Conservation (phyloP, 2,113 vertebrate genomes). For the Euleptes europaea region DNA sequence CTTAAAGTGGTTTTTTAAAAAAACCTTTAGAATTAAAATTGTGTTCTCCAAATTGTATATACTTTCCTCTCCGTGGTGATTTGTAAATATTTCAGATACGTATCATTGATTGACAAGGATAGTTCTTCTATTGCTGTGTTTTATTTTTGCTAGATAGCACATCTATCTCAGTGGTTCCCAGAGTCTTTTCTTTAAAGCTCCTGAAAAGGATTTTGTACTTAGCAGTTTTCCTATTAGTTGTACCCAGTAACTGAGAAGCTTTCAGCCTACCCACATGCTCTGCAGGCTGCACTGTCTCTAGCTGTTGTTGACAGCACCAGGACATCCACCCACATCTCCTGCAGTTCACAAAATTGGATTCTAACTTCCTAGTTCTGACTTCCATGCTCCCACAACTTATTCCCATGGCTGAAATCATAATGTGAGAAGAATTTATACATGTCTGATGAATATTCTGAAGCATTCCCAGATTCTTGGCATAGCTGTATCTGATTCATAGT, state of each 20-base stretch:
- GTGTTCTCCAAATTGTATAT: not conserved
- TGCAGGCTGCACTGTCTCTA: not conserved
- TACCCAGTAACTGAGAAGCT: not conserved
- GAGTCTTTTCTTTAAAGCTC: not conserved
- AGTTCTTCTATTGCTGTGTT: not conserved
- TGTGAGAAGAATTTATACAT: slow-evolving; percentile 23
- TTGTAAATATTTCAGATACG: not conserved
- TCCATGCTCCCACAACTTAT: slow-evolving; percentile 16
- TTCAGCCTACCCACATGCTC: not conserved
- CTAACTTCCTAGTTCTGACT: not conserved
- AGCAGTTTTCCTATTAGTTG: not conserved
- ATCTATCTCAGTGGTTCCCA: not conserved
- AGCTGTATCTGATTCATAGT: slow-evolving; percentile 16
- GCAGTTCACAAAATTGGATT: not conserved
- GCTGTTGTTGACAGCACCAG: not conserved
- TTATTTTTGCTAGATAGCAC: not conserved
- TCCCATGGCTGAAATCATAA: slow-evolving; percentile 29
- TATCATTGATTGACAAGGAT: not conserved
- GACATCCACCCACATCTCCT: not conserved
- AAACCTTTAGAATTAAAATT: not conserved
- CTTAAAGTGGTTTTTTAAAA: too few species aligned
- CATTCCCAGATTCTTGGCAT: slow-evolving; percentile 36
- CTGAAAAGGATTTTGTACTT: not conserved
- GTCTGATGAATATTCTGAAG: slow-evolving; percentile 30
- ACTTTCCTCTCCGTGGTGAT: too few species aligned